Base-by-base conservation (phyloP, 2,797 vertebrate species). In the Rhodeus uyekii region DNA sequence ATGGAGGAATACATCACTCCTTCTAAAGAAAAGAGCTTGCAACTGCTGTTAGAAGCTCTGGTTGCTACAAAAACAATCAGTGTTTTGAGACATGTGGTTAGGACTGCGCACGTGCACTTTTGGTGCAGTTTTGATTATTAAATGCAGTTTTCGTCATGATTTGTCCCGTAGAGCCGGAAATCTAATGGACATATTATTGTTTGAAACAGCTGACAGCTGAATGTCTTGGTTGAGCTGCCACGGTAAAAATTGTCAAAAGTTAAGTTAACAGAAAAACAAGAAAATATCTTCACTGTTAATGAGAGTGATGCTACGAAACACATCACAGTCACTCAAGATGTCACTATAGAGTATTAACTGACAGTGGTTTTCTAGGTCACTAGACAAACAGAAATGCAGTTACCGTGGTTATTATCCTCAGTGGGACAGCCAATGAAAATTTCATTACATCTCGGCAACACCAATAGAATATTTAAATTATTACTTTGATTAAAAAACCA, bases 361-460 rank as follows among this genome's bases (percentile, higher is more conserved):
- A 44, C 19, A 27, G 55, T 81, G 72, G 5, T 76, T 67, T 85
- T 79, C 50, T 78, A 79, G 71, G 80, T 75, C 69, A 83, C 63
- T 32, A 61, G 29, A 58, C 53, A 64, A 73, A 46, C 18, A 67
- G 65, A 77, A 53, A 80, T 34, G 29, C n/a, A 72, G 58, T 36
- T 60, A 58, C 53, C 44, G 55, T 50, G 36, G 55, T 46, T 36
- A 39, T 53, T 29, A 81, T 73, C 16, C 55, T 73, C 18, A 36
- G n/a, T 64, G 32, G 34, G 46, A 53, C 69, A 65, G 58, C 24
- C 61, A 16, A 39, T 29, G 72, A 39, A 73, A 81, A 81, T 65
- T 13, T 5, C 34, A 39, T 64, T 50, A 73, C 42, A 63, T 63
- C 58, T 29, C 63, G 58, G 12, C 69, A 5, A 13, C 19, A 6